Percentiles rank a stretch among this genome's conserved stretches.
phyloP scores from a whole-genome alignment of 2,113 vertebrate species.

The Strix aluco region DNA sequence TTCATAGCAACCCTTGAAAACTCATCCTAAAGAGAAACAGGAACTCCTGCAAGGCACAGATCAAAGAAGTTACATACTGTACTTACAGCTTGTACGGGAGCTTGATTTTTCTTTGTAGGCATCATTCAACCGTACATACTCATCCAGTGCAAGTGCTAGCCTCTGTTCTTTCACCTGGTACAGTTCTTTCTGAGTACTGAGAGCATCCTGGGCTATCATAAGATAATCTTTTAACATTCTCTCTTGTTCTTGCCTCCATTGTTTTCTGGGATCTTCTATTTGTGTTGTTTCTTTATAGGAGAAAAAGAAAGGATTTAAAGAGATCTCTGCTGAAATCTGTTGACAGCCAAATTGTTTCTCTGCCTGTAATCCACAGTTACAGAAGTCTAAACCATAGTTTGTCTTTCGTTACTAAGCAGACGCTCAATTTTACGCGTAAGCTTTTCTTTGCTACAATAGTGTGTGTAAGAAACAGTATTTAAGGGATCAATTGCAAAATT shows the following conservation, averaged over 20 bases:
- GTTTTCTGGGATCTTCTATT: slow-evolving; percentile 86
- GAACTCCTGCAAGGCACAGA: slow-evolving; percentile 7
- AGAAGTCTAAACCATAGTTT: not conserved
- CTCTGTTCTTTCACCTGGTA: slow-evolving; percentile 87
- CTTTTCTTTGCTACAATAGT: not conserved
- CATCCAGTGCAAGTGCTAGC: slow-evolving; percentile 82
- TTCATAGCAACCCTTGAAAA: not conserved
- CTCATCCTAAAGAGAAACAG: not conserved
- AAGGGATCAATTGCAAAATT: not conserved
- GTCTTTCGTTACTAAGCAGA: not conserved
- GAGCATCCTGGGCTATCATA: slow-evolving; percentile 82
- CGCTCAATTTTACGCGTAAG: not conserved
- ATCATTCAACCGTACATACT: slow-evolving; percentile 80
- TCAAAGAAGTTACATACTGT: not conserved
- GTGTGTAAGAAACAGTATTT: not conserved
- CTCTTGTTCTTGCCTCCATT: slow-evolving; percentile 86
- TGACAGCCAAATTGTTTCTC: not conserved
- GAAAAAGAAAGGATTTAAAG: not conserved
- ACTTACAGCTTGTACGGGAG: slow-evolving; percentile 85
- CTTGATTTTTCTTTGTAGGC: slow-evolving; percentile 87
- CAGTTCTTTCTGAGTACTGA: slow-evolving; percentile 82
- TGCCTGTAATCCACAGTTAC: not conserved
- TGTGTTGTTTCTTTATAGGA: slow-evolving; percentile 80
- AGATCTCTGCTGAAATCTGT: not conserved
- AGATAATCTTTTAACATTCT: slow-evolving; percentile 88